Evolutionary conservation across 2,888 invertebrate genomes (phyloP), one percentile per base, ranked within the genome.

Genomic region (Pachymerium ferrugineum): DNA sequence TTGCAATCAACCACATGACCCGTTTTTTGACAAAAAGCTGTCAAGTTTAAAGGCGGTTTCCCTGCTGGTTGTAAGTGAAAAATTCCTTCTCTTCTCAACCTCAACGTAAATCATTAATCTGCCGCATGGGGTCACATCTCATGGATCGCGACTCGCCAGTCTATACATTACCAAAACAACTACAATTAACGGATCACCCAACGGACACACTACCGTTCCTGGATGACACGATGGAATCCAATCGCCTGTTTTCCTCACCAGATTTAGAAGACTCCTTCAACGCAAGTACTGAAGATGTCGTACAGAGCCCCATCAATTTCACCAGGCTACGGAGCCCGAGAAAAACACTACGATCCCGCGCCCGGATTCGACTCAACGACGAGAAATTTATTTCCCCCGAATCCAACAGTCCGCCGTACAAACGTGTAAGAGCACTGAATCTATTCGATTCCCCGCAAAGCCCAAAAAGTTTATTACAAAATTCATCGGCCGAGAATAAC

Each of bases 391-490:
- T 31, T n/a, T 14, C 70, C 1, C 30, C 8, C n/a, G 68, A 68
- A 3, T 5, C 25, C 3, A 35, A 28, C 47, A 75, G 83, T 4
- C 88, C 88, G 33, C 88, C 88, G 8, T 87, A 87, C 77, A 86
- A 86, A 77, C 81, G 86, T 77, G 86, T 87, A 35, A 81, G 86
- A 77, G 86, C 88, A 0, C 80, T 84, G 79, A 88, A 92, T 78
- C 84, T 94, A 0, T 92, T 92, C 80, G 93, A 93, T 83, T 91
- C 91, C 72, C 93, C 93, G 0, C 89, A 91, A 76, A 93, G 93
- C 3, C 93, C 94, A 3, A 93, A 92, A 84, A 92, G 92, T 0
- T 85, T 94, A 19, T 83, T 91, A 33, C 88, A 90, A 80, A 90
- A 90, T 79, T 79, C 81, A 77, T 75, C 76, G 28, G 69, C 71